These are phyloP conservation scores for Zhengitettix transpicula DNA, from an alignment of 2,888 invertebrate genomes.

Conservation along the genomic window DNA sequence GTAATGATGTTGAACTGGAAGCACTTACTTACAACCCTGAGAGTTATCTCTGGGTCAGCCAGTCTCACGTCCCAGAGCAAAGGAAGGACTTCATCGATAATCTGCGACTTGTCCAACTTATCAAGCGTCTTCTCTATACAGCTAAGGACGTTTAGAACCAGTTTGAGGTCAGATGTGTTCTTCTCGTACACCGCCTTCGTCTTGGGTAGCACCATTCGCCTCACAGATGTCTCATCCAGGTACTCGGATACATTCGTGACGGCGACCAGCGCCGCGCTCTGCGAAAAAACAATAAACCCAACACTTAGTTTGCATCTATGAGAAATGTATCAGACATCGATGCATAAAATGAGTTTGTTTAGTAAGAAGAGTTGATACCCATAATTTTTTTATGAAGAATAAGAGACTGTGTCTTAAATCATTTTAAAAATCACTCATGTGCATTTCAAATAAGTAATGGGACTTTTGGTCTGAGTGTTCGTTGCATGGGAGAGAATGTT, in stretches of 20 bases:
- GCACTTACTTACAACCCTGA: slow-evolving; percentile 85
- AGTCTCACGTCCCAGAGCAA: slow-evolving; percentile 72
- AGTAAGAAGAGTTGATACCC: too few relatives aligned
- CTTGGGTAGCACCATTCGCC: slow-evolving; percentile 65
- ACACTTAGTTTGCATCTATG: too few relatives aligned
- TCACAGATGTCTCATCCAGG: slow-evolving; percentile 65
- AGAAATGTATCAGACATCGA: too few relatives aligned
- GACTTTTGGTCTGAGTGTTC: too few relatives aligned
- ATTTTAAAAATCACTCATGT: too few relatives aligned
- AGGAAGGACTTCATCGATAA: slow-evolving; percentile 81
- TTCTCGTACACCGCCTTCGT: slow-evolving; percentile 66
- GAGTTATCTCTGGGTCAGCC: slow-evolving; percentile 74
- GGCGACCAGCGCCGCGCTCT: slow-evolving; percentile 81
- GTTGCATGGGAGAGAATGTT: too few relatives aligned
- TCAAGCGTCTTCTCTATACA: slow-evolving; percentile 68
- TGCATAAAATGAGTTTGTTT: too few relatives aligned
- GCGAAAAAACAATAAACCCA: background rate
- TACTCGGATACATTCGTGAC: slow-evolving; percentile 71
- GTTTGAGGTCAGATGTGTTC: slow-evolving; percentile 60
- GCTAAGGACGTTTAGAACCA: slow-evolving; percentile 59
- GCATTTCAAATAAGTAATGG: too few relatives aligned
- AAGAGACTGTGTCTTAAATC: too few relatives aligned
- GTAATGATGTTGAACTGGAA: background rate
- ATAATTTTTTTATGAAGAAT: too few relatives aligned
- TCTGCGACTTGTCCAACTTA: slow-evolving; percentile 70